Evolutionary conservation across 2,797 vertebrate genomes (phyloP).

Genomic region (Sebastes vulpes): DNA sequence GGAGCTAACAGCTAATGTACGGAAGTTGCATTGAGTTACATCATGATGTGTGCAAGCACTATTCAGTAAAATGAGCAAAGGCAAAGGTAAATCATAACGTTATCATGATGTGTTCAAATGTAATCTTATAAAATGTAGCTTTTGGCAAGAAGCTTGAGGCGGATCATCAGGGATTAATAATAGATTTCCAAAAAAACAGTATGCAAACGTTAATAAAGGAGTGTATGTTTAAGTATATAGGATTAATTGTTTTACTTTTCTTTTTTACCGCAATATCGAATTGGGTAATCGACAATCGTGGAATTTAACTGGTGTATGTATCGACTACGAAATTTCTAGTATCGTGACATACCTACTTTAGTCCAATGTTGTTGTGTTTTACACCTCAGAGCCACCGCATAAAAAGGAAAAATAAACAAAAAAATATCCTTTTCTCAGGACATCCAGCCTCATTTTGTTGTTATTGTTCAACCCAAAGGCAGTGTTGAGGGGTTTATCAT

Average conservation of each 20-base stretch:
- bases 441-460: constrained; percentile 1
- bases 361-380: background rate
- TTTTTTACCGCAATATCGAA: background rate
- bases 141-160: background rate
- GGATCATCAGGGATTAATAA: too few relatives aligned
- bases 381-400: background rate
- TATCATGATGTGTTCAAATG: background rate
- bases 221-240: background rate
- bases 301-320: accelerated
- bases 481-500: constrained; percentile 34
- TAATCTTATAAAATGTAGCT: background rate
- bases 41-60: too few relatives aligned
- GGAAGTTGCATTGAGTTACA: background rate
- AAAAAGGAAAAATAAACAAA: too few relatives aligned
- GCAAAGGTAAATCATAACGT: background rate
- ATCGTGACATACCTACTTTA: background rate
- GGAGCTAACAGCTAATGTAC: background rate
- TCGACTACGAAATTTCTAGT: background rate
- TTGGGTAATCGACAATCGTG: background rate
- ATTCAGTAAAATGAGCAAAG: background rate
- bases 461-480: constrained; percentile 4
- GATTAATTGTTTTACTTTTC: background rate
- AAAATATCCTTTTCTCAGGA: too few relatives aligned
- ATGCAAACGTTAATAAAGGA: background rate
- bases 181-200: too few relatives aligned